Base-by-base conservation (phyloP, 2,888 invertebrate genomes). In the Drosophila histrio region DNA sequence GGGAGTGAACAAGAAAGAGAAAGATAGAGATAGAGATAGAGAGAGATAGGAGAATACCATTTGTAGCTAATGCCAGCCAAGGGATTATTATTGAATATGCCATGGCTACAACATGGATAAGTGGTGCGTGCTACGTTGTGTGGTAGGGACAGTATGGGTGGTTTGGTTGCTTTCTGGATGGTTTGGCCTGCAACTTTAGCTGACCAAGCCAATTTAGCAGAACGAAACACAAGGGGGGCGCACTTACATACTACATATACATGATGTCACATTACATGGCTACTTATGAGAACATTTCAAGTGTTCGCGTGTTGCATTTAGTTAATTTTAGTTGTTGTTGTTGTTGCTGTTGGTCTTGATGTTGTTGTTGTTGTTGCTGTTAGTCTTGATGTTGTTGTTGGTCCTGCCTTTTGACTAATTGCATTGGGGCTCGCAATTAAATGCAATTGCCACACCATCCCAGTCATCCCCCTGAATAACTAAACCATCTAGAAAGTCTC, bases 351-450 rank as follows among this genome's bases (percentile, higher is more conserved):
- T 56, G 49, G 46, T n/a, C 50, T 9, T 63, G 26, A 4, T 61
- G 58, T 26, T 56, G 38, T 17, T 58, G 53, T 19, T 52, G 22
- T 26, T 43, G 46, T 39, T 15, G n/a, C n/a, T n/a, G n/a, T n/a
- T n/a, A n/a, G 53, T 11, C 56, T n/a, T 64, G 22, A n/a, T 59
- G 59, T 28, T 53, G 32, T 19, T 54, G 49, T 17, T 56, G 17
- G 19, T 56, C 34, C 13, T 57, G 61, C 66, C 72, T 68, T 74
- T 79, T 71, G 73, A 77, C 84, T 83, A 81, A 81, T 81, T 81
- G 74, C 87, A 80, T 63, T 73, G 74, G 64, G 66, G 52, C 59
- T 65, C 19, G 65, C 61, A 76, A 76, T 76, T 76, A 73, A 76
- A 65, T 73, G 73, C 73, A 73, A 76, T 73, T 71, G 72, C 65